Conservation (phyloP, 2,888 invertebrate species). For the Sarcophaga subvicina region DNA sequence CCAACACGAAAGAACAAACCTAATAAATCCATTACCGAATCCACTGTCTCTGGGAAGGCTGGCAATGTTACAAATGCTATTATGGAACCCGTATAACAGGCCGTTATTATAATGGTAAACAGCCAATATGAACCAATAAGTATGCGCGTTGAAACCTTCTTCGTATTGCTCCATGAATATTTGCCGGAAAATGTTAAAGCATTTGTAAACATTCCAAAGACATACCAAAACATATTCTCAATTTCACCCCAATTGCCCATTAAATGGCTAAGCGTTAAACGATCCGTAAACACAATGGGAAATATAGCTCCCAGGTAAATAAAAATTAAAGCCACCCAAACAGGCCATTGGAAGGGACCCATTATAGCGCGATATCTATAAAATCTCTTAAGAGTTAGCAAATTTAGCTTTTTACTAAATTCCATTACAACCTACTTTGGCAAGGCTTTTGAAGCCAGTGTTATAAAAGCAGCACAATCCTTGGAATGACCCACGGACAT, state of each 20-base stretch:
- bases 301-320: slow-evolving; percentile 89
- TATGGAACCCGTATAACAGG: slow-evolving; percentile 92
- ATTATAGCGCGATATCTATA: slow-evolving; percentile 90
- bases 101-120: slow-evolving; percentile 92
- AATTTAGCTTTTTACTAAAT: background rate
- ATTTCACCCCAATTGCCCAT: slow-evolving; percentile 87
- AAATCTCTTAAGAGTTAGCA: slow-evolving; percentile 5
- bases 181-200: slow-evolving; percentile 88
- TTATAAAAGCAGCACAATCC: slow-evolving; percentile 91
- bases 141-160: slow-evolving; percentile 87
- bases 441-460: slow-evolving; percentile 89
- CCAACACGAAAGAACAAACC: slow-evolving; percentile 87
- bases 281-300: slow-evolving; percentile 89
- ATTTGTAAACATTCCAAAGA: slow-evolving; percentile 93
- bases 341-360: slow-evolving; percentile 92
- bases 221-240: slow-evolving; percentile 94
- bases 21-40: slow-evolving; percentile 86
- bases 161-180: slow-evolving; percentile 88
- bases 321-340: slow-evolving; percentile 88
- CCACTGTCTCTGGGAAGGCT: slow-evolving; percentile 88
- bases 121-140: slow-evolving; percentile 91
- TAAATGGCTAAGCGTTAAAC: slow-evolving; percentile 86
- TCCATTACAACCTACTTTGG: slow-evolving; percentile 83
- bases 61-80: slow-evolving; percentile 92
- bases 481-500: slow-evolving; percentile 86